These are phyloP conservation scores for Acanthosepion esculentum DNA, from an alignment of 2,888 invertebrate genomes.

Conservation along the genomic window DNA sequence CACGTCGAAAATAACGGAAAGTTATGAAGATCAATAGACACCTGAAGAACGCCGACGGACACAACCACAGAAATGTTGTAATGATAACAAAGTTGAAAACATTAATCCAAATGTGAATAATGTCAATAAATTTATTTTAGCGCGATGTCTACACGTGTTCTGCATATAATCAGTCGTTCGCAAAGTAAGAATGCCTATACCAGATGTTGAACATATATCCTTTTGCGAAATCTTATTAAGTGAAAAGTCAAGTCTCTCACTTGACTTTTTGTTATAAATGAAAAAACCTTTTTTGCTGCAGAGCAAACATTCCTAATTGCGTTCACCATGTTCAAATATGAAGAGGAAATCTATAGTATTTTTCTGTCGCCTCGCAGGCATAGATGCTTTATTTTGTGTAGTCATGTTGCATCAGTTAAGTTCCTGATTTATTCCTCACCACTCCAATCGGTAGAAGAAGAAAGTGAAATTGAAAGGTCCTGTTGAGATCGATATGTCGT, in stretches of 20 bases:
- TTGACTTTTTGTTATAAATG: background rate
- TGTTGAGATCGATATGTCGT: conserved; percentile 6
- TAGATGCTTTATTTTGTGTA: background rate
- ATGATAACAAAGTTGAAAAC: no score
- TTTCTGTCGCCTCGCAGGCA: background rate
- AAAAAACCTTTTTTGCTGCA: background rate
- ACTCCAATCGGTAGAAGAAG: background rate
- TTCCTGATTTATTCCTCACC: background rate
- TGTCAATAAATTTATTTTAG: no score
- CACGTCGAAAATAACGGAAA: no score
- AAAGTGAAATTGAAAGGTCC: background rate
- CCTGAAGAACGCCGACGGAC: no score
- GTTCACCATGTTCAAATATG: background rate
- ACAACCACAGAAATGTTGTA: no score
- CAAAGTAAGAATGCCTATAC: background rate
- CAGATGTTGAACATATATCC: background rate
- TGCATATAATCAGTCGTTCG: no score
- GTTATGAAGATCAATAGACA: no score
- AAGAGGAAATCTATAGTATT: background rate
- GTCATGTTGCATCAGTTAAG: background rate
- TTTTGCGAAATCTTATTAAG: background rate
- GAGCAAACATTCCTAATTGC: background rate
- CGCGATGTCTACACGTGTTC: no score
- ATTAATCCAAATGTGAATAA: no score
- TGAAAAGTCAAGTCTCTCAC: background rate